Evolutionary conservation across 2,113 vertebrate species (phyloP), one percentile per base, ranked within the genome.

Genomic region (Ptychochromis oligacanthus): DNA sequence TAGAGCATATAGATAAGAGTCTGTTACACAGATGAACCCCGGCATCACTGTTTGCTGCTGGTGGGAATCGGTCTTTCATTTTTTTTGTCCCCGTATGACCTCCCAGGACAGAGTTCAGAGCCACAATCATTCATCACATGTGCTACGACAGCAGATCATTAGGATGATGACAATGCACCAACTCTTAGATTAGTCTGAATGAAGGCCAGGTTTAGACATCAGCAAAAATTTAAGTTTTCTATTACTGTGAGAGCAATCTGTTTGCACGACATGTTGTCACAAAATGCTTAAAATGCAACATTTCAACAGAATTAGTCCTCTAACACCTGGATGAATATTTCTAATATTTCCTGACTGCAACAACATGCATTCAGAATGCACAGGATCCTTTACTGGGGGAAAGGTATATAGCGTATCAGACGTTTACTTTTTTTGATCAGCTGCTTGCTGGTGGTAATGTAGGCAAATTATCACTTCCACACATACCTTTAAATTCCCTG

Each of bases 151-250:
- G 58, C 75, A 75, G 59, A 64, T 79, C 77, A 72, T 13, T 38
- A 31, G 43, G 62, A 12, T 65, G 86, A 87, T 81, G 58, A 87
- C 58, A 9, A 24, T 55, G 77, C 67, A 81, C 54, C 49, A 20
- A 76, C 64, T 84, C 52, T 60, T 74, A 67, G n/a, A 15, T 84
- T 26, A 17, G 28, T 43, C 43, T 31, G 17, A 81, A 75, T 61
- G 4, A 77, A 75, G 15, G 54, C 60, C 40, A 54, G 34, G 18
- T 62, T 61, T 83, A 75, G 76, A 77, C 59, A 70, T 72, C 72
- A 83, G 58, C 46, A 52, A 38, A 11, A 58, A n/a, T n/a, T 34
- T 46, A 1, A 8, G 3, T 43, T 78, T 76, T 75, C 74, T 58
- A 52, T 18, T 15, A 49, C 20, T n/a, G 67, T 52, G 4, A 83